phyloP scores from a whole-genome alignment of 1,140 invertebrate species.

The Cyrtorhinus lividipennis region DNA sequence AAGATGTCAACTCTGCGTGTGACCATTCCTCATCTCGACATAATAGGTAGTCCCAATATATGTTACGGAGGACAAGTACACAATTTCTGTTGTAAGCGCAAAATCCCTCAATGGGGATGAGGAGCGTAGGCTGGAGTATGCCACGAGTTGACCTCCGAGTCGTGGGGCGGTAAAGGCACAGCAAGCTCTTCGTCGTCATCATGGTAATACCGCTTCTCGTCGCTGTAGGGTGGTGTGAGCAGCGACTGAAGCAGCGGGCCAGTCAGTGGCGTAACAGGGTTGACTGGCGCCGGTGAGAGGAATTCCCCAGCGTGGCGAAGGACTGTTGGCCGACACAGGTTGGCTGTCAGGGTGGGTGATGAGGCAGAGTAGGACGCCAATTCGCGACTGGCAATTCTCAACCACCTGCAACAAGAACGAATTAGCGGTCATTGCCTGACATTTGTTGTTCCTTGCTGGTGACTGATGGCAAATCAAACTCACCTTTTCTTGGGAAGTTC shows the following conservation, averaged over 20 bases:
- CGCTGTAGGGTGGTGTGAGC: conserved; percentile 1
- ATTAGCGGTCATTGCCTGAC: no score
- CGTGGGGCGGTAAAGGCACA: conserved; percentile 1
- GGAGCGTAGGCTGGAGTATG: neutral
- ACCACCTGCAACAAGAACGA: conserved; percentile 16
- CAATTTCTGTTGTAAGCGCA: no score
- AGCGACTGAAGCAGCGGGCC: neutral
- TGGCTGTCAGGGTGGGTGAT: conserved; percentile 2
- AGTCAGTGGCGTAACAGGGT: neutral
- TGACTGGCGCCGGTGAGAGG: neutral
- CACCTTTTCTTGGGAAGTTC: conserved; percentile 16
- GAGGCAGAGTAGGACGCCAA: neutral
- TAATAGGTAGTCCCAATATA: no score
- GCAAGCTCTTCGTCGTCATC: conserved; percentile 12
- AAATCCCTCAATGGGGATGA: no score
- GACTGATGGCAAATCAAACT: neutral
- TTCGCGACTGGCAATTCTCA: conserved; percentile 18
- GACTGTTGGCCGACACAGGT: conserved; percentile 16
- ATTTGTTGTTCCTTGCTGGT: neutral
- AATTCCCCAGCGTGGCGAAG: conserved; percentile 10
- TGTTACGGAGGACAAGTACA: no score
- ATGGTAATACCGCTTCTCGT: conserved; percentile 3
- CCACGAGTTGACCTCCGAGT: neutral
- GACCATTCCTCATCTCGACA: no score
- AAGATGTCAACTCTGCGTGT: no score